Conservation (phyloP, 2,797 vertebrate genomes). For the Pseudotriccus pelzelni region DNA sequence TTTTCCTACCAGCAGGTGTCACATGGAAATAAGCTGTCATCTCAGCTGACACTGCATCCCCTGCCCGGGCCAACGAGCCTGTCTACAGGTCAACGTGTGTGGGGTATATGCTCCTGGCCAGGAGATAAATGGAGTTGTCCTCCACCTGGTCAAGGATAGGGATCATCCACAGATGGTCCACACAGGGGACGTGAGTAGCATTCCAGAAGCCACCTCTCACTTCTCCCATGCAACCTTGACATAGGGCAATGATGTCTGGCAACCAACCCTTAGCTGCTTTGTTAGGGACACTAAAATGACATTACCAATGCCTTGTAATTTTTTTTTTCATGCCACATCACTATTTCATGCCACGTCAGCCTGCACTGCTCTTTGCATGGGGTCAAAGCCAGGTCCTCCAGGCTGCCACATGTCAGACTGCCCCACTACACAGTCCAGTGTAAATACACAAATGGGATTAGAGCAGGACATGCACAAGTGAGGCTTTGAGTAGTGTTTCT, state of each 20-base stretch:
- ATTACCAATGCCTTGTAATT: neutral
- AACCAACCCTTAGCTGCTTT: neutral
- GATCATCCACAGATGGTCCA: neutral
- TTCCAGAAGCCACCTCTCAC: neutral
- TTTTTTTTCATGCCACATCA: neutral
- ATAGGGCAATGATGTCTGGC: neutral
- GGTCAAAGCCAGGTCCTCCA: neutral
- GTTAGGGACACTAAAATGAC: neutral
- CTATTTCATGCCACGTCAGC: neutral
- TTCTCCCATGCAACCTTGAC: neutral
- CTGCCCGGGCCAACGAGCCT: neutral
- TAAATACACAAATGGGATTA: fast-evolving
- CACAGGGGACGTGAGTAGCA: fast-evolving
- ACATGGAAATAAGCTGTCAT: neutral
- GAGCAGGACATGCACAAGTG: neutral
- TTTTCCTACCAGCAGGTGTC: slow-evolving; percentile 38
- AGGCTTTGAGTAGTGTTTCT: neutral
- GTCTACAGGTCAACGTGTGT: neutral
- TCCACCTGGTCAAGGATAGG: neutral
- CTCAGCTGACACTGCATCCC: neutral
- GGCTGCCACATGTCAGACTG: neutral
- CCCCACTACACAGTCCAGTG: fast-evolving
- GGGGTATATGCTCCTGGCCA: fast-evolving
- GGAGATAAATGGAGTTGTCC: neutral
- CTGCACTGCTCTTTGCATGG: neutral